Evolutionary conservation across 2,797 vertebrate species (phyloP), one percentile per base, ranked within the genome.

Genomic region (Micropoecilia bifurca): DNA sequence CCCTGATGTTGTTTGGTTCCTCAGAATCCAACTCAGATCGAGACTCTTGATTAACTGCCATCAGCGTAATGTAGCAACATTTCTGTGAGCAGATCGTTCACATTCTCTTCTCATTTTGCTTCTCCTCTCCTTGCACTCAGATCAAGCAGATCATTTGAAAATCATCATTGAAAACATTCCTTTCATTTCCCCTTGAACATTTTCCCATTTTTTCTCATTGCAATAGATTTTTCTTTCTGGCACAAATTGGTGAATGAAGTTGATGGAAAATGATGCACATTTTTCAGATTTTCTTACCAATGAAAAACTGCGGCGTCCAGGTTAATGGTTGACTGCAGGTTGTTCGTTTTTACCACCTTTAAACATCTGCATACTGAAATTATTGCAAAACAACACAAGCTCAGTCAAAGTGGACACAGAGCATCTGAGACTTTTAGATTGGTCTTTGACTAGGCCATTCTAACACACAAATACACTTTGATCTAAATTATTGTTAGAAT

Each of bases 11-110:
- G 71, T 39, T 55, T 30, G 20, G 41, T 73, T 59, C 79, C 57
- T 53, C 16, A 7, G 69, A 59, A 75, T 81, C 39, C 8, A 63
- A 57, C 22, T 45, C 25, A 57, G 45, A 33, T n/a, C 43, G 1
- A 9, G 73, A 81, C 3, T 30, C 43, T 6, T 71, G 79, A 82
- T 73, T 73, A 72, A 90, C 84, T 57, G 47, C 83, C 22, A 14
- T 73, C 25, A 71, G 59, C 73, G 53, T 83, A 48, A 68, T 82
- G 73, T 47, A 53, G 0, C 80, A 50, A 72, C 18, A 73, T 61
- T 80, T 72, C 63, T 74, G 1, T 71, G 45, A 71, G 7, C 6
- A 0, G 25, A 4, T 8, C n/a, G 59, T 28, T 18, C 39, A 59
- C 2, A 18, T 7, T 46, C 20, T 33, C 25, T 12, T 41, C 25